These are phyloP conservation scores for Paraescarpia echinospica DNA, from an alignment of 1,140 invertebrate genomes.

Conservation along the genomic window DNA sequence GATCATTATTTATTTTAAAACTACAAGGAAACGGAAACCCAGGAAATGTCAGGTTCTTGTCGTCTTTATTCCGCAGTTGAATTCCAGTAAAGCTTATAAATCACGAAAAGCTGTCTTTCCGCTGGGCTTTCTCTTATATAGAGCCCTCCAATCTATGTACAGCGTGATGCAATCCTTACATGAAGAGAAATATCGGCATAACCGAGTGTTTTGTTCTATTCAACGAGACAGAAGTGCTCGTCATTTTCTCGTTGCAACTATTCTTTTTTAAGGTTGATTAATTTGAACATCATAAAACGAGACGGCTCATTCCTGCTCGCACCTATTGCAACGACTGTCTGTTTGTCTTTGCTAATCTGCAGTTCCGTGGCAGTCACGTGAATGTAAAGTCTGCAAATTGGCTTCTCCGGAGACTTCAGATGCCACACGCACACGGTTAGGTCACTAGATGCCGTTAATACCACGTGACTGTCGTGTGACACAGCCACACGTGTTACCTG, in stretches of 20 bases:
- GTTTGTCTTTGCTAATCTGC: conserved; percentile 14
- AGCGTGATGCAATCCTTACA: background rate
- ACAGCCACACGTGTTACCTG: conserved; percentile 5
- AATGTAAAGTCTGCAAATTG: conserved; percentile 12
- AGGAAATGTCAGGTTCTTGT: background rate
- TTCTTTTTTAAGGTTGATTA: background rate
- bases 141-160: background rate
- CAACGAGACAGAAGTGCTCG: background rate
- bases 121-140: background rate
- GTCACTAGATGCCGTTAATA: background rate
- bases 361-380: conserved; percentile 14
- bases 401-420: background rate
- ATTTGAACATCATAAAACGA: conserved; percentile 15
- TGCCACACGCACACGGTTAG: conserved; percentile 9
- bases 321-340: conserved; percentile 13
- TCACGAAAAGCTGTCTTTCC: background rate
- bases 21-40: background rate
- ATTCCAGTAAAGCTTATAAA: background rate
- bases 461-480: conserved; percentile 3
- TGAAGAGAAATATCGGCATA: background rate
- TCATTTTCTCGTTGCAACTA: background rate
- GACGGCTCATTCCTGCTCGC: background rate
- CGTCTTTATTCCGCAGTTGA: background rate
- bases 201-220: background rate
- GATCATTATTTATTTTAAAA: background rate